Base-by-base conservation (phyloP, 2,113 vertebrate genomes). In the Raphicerus campestris region DNA sequence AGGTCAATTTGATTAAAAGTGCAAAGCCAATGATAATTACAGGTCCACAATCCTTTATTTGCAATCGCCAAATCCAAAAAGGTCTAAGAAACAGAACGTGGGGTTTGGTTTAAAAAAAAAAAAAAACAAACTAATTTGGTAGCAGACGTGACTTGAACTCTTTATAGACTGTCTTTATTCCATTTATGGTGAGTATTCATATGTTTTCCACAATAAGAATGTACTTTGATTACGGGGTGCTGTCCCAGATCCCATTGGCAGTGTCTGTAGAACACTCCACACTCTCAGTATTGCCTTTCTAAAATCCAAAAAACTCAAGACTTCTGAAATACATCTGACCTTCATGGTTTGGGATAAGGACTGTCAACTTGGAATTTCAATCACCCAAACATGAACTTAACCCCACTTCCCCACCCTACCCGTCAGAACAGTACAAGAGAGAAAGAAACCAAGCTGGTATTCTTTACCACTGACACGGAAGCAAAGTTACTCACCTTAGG, bases 401-500 rank as follows among this genome's bases (percentile, higher is more conserved):
- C 63, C 70, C 80, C 53, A 84, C 47, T 87, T 17, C 53, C 56
- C 87, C 42, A 88, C 39, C 51, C 30, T 45, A 84, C 26, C 63
- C 24, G 7, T 94, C 63, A 89, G 51, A 87, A 39, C 70, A 93
- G 20, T 70, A 20, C 58, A 93, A 92, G 60, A 53, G 87, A 91
- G 58, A 91, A 86, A 87, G 13, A 91, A 87, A 89, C 9, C 66
- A 96, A 96, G 66, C 60, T 88, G 42, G 63, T 78, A 77, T 55
- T 96, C 53, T 93, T 93, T 82, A 97, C 56, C 87, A 81, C 51
- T 90, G 73, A 94, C 49, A 63, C 45, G 87, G 80, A 75, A 96
- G 56, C 45, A 93, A 81, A 89, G 60, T 93, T 92, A 97, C 93
- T 97, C 66, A 96, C 96, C 92, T 96, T 94, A 96, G 66, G 22